These are phyloP conservation scores for Valencia hispanica DNA, from an alignment of 2,797 vertebrate species.

Conservation along the genomic window DNA sequence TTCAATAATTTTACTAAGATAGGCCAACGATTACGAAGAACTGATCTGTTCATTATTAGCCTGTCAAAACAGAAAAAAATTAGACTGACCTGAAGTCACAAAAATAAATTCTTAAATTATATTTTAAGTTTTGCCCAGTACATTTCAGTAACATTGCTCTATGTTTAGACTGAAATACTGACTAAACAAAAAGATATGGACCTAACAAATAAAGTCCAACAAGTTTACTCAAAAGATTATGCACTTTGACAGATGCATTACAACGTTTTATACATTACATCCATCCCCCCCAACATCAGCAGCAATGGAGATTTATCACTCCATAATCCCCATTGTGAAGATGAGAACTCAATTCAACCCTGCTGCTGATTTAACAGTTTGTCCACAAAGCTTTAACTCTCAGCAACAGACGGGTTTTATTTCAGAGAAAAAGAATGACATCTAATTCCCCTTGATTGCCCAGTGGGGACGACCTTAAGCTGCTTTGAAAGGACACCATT, in stretches of 20 bases:
- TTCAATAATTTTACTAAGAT: background rate
- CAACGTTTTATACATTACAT: constrained; percentile 31
- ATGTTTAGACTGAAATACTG: background rate
- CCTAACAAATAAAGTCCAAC: background rate
- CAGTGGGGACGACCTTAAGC: constrained; percentile 71
- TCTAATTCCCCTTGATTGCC: constrained; percentile 73
- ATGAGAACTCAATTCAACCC: constrained; percentile 37
- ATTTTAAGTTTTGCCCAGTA: background rate
- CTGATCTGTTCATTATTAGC: background rate
- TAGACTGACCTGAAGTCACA: background rate
- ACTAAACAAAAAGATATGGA: background rate
- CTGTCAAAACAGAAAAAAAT: background rate
- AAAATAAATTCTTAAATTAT: background rate
- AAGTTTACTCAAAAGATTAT: background rate
- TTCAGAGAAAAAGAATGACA: constrained; percentile 68
- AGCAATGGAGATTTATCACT: constrained; percentile 56
- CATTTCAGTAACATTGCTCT: background rate
- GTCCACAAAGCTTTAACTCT: constrained; percentile 70
- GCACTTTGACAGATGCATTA: constrained; percentile 6
- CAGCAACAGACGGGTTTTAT: constrained; percentile 62
- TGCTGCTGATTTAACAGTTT: constrained; percentile 56
- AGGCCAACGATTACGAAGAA: background rate
- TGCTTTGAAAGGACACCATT: constrained; percentile 75
- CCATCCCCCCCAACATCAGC: constrained; percentile 32
- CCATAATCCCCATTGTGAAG: constrained; percentile 70